These are phyloP conservation scores for Mallotus villosus DNA, from an alignment of 2,797 vertebrate genomes.

Conservation along the genomic window DNA sequence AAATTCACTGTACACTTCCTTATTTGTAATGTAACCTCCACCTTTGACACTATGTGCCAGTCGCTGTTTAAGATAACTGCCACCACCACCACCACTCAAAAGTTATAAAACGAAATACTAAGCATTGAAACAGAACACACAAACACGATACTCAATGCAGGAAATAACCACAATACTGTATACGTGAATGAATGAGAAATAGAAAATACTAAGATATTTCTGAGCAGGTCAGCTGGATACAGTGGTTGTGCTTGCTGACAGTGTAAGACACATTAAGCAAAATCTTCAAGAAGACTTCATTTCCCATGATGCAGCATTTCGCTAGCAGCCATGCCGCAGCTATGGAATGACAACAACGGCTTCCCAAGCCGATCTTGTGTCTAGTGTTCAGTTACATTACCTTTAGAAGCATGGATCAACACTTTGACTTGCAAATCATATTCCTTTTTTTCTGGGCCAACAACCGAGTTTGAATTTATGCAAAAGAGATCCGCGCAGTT, in stretches of 20 bases:
- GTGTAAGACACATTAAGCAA: background rate
- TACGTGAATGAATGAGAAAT: background rate
- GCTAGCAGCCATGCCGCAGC: background rate
- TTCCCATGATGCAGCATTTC: constrained; percentile 24
- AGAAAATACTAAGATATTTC: background rate
- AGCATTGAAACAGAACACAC: background rate
- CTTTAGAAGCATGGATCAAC: background rate
- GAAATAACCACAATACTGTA: background rate
- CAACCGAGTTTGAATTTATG: constrained; percentile 22
- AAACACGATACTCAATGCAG: background rate
- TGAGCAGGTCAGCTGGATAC: background rate
- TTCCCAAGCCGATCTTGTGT: background rate
- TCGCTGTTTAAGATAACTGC: constrained; percentile 11
- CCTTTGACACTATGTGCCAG: constrained; percentile 17
- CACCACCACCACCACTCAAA: too few relatives aligned
- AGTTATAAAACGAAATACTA: background rate
- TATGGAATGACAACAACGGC: background rate
- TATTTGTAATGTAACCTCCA: constrained; percentile 58
- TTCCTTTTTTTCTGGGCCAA: constrained; percentile 6
- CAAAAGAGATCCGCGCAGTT: background rate
- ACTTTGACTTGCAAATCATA: constrained; percentile 54
- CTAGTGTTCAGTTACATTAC: background rate
- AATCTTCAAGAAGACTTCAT: constrained; percentile 1
- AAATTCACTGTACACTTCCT: constrained; percentile 68
- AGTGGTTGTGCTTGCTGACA: too few relatives aligned